Evolutionary conservation across 2,888 invertebrate genomes (phyloP).

Genomic region (Escarpia spicata): DNA sequence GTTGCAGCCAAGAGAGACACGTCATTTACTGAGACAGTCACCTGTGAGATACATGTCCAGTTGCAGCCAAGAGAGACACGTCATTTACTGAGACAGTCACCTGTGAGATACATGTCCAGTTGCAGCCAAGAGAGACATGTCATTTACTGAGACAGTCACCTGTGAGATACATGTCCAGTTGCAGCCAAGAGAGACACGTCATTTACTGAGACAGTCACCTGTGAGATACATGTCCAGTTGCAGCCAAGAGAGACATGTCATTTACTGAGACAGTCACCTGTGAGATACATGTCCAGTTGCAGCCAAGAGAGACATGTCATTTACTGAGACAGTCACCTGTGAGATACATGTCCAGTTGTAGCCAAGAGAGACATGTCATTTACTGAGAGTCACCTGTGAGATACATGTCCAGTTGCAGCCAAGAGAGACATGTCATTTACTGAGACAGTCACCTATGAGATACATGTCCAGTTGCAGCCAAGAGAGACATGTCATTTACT

Average conservation of each 20-base stretch:
- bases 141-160: too few species aligned
- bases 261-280: too few species aligned
- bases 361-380: not conserved
- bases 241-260: not conserved
- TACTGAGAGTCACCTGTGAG: slow-evolving; percentile 24
- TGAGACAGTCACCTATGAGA: not conserved
- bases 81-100: too few species aligned
- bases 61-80: not conserved
- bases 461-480: not conserved
- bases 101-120: too few species aligned
- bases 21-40: slow-evolving; percentile 25
- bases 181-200: not conserved
- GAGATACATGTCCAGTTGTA: not conserved
- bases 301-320: too few species aligned
- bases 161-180: not conserved
- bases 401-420: slow-evolving; percentile 20
- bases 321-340: too few species aligned
- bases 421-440: slow-evolving; percentile 48
- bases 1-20: not conserved
- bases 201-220: slow-evolving; percentile 26
- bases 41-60: not conserved
- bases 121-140: too few species aligned
- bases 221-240: not conserved
- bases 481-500: slow-evolving; percentile 23
- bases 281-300: too few species aligned